Percentiles rank a stretch among this genome's conserved stretches.
These are phyloP conservation scores for Philopedon plagiatum DNA, from an alignment of 2,888 invertebrate genomes.

Conservation along the genomic window DNA sequence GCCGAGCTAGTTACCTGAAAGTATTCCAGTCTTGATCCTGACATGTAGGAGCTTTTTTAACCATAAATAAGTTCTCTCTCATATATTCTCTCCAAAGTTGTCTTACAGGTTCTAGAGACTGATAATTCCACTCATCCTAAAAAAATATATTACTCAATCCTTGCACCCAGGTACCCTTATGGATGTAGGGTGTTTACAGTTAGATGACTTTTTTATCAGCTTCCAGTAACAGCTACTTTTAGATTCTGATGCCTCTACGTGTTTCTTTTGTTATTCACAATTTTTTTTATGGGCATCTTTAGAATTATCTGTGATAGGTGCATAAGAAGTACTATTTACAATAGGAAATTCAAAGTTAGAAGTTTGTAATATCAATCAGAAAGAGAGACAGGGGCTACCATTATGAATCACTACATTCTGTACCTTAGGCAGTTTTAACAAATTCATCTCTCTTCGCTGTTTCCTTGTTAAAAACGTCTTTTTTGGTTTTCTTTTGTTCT, in stretches of 20 bases:
- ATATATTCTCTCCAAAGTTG: constrained; percentile 82
- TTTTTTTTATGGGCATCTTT: too few relatives aligned
- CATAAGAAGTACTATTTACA: too few relatives aligned
- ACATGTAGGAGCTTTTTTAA: constrained; percentile 61
- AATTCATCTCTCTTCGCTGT: constrained; percentile 75
- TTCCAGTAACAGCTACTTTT: too few relatives aligned
- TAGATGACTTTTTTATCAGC: too few relatives aligned
- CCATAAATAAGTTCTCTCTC: constrained; percentile 73
- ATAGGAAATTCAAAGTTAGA: too few relatives aligned
- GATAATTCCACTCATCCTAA: constrained; percentile 74
- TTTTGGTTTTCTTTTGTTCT: constrained; percentile 62
- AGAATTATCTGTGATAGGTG: too few relatives aligned
- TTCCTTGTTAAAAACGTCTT: constrained; percentile 65
- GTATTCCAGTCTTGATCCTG: constrained; percentile 70
- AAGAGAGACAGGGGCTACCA: neutral
- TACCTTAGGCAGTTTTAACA: constrained; percentile 69
- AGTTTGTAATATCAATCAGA: too few relatives aligned
- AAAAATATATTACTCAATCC: neutral
- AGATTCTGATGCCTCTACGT: too few relatives aligned
- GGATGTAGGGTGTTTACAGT: too few relatives aligned
- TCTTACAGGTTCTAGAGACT: constrained; percentile 76
- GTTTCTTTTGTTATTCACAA: too few relatives aligned
- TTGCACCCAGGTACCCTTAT: too few relatives aligned
- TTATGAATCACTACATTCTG: neutral
- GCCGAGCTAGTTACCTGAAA: constrained; percentile 59